These are phyloP conservation scores for Bradypus variegatus DNA, from an alignment of 2,797 vertebrate genomes.

Conservation along the genomic window DNA sequence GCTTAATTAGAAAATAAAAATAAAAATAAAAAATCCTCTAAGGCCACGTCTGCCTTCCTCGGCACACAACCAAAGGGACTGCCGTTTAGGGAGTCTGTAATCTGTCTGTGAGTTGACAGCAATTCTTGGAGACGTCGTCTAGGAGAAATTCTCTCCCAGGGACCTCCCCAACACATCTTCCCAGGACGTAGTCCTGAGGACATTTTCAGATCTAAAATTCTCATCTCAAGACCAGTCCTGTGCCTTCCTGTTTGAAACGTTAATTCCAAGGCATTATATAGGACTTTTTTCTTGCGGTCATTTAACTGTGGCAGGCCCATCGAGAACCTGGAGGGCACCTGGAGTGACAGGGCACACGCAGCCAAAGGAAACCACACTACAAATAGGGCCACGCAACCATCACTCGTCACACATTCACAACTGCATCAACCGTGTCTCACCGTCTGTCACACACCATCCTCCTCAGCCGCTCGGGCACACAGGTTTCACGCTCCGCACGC, in stretches of 20 bases:
- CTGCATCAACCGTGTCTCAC: not conserved
- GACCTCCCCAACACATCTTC: not conserved
- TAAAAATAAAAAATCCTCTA: not conserved
- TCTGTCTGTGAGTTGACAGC: not conserved
- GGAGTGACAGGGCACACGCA: not conserved
- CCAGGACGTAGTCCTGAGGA: not conserved
- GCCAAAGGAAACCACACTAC: not conserved
- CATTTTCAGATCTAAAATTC: not conserved
- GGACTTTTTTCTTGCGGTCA: not conserved
- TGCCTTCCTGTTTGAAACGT: not conserved
- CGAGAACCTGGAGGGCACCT: not conserved
- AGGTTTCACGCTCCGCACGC: not conserved
- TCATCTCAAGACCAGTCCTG: not conserved
- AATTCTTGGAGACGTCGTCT: not conserved
- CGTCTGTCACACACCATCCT: not conserved
- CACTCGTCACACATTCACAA: not conserved
- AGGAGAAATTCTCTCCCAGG: not conserved
- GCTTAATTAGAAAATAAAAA: not conserved
- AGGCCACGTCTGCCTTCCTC: not conserved
- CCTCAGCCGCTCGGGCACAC: not conserved
- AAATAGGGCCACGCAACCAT: not conserved
- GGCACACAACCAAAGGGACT: not conserved
- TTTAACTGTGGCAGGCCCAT: not conserved
- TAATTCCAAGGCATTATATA: not conserved
- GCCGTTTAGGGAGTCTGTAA: not conserved